These are phyloP conservation scores for Pachyseris speciosa DNA, from an alignment of 64 coral and sea anemone genomes.

Conservation along the genomic window DNA sequence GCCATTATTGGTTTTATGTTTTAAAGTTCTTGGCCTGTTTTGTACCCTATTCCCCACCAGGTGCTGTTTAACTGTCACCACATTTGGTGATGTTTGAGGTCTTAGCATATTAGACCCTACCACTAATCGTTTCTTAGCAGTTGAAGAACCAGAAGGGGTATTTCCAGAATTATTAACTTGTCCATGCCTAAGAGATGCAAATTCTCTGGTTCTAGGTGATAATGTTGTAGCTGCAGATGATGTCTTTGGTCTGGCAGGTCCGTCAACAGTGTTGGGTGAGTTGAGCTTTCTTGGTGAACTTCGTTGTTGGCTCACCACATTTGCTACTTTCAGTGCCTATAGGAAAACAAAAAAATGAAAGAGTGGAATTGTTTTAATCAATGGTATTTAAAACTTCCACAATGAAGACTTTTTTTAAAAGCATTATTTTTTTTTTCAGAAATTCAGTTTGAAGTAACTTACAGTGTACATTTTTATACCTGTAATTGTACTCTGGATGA, in stretches of 20 bases:
- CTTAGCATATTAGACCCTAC: not conserved
- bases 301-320: not conserved
- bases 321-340: not conserved
- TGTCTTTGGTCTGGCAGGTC: not conserved
- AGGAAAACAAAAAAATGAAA: not conserved
- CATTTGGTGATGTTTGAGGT: conserved; percentile 58
- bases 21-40: not conserved
- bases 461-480: not conserved
- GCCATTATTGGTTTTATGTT: not conserved
- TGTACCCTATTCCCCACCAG: not conserved
- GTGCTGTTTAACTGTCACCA: not conserved
- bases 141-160: not conserved
- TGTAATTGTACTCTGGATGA: conserved; percentile 58
- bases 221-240: not conserved
- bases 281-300: not conserved
- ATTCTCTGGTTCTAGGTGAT: not conserved
- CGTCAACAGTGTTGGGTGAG: no score
- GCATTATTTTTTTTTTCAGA: not conserved
- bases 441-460: not conserved
- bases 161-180: not conserved
- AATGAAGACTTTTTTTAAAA: no score
- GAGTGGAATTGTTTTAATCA: not conserved
- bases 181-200: not conserved
- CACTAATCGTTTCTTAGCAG: not conserved
- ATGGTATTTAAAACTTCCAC: no score